Evolutionary conservation across 2,113 vertebrate genomes (phyloP).

Genomic region (Macquaria ambigua): DNA sequence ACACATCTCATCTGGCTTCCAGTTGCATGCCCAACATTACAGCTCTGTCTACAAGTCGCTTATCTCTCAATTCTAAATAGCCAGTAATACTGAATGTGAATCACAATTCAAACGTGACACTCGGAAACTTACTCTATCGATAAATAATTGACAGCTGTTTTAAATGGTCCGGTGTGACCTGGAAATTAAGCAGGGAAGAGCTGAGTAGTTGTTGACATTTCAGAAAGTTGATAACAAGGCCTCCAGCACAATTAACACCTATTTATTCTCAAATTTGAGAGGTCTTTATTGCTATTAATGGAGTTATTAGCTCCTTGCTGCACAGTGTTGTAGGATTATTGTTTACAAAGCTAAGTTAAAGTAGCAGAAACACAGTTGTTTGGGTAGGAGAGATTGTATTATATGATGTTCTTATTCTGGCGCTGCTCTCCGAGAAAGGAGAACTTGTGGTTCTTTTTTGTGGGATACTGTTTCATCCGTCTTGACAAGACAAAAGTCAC

Average conservation of each 20-base stretch:
- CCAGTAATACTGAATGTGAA: neutral
- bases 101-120: neutral
- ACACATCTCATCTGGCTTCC: neutral
- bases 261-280: neutral
- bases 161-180: neutral
- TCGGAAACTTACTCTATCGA: neutral
- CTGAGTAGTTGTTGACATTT: neutral
- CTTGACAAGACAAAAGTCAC: slow-evolving; percentile 75
- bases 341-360: slow-evolving; percentile 37
- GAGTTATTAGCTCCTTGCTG: slow-evolving; percentile 9
- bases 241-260: neutral
- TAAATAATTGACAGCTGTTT: slow-evolving; percentile 15
- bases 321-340: slow-evolving; percentile 10
- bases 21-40: neutral
- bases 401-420: slow-evolving; percentile 44
- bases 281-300: neutral
- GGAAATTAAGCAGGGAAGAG: neutral
- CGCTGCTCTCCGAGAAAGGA: neutral
- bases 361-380: slow-evolving; percentile 30
- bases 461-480: slow-evolving; percentile 68
- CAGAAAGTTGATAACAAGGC: neutral
- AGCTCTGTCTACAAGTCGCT: neutral
- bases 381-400: slow-evolving; percentile 7
- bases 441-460: slow-evolving; percentile 53
- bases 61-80: neutral